A percentile compares a stretch with the other conserved stretches of the same genome.
These are phyloP conservation scores for Physella acuta DNA, from an alignment of 1,140 invertebrate genomes.

Conservation along the genomic window DNA sequence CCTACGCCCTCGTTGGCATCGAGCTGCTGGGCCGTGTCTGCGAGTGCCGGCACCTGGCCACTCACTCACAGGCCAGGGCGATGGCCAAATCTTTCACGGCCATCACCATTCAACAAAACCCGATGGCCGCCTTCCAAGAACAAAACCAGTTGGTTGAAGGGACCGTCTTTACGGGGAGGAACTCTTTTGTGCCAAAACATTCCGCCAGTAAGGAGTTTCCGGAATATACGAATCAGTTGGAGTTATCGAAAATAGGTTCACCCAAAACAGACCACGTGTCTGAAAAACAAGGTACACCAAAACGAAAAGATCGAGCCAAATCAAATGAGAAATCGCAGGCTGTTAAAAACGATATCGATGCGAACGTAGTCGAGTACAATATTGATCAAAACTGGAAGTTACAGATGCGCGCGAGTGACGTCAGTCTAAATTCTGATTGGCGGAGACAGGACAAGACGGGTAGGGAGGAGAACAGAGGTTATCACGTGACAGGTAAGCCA, in stretches of 20 bases:
- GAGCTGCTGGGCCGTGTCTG: constrained; percentile 47
- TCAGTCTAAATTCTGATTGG: not conserved
- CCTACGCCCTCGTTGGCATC: constrained; percentile 48
- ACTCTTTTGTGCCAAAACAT: not conserved
- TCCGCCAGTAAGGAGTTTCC: not conserved
- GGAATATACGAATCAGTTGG: too few species aligned
- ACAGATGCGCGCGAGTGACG: not conserved
- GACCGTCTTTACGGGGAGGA: too few species aligned
- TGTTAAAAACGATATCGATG: not conserved
- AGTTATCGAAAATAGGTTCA: not conserved
- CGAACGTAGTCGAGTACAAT: not conserved
- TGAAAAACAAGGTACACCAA: not conserved
- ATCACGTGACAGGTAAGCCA: too few species aligned
- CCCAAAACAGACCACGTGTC: not conserved
- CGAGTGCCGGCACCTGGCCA: constrained; percentile 25
- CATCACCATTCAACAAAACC: not conserved
- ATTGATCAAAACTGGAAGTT: constrained; percentile 23
- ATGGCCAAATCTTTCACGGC: not conserved
- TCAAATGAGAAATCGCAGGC: not conserved
- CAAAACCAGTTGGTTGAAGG: too few species aligned
- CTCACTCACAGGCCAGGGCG: not conserved
- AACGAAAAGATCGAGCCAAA: not conserved
- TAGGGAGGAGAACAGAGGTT: not conserved
- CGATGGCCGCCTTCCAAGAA: not conserved
- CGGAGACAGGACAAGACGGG: not conserved